A percentile compares a stretch with the other conserved stretches of the same genome.
Evolutionary conservation across 2,888 invertebrate genomes (phyloP).

Genomic region (Drosophila leonis): DNA sequence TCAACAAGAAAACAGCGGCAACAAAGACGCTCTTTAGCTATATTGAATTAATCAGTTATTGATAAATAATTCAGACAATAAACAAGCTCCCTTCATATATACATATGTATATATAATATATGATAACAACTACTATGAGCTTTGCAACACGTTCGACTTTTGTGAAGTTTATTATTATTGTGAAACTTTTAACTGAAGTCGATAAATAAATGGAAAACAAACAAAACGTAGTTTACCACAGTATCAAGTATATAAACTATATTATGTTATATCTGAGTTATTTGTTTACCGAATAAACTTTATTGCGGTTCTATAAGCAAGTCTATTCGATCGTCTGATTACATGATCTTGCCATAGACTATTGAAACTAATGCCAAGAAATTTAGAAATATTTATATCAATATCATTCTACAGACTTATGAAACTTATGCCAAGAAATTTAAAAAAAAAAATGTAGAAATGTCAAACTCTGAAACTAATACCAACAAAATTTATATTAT

Average conservation of each 20-base stretch:
- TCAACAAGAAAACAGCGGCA: conserved; percentile 12
- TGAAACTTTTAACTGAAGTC: not conserved
- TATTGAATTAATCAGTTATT: conserved; percentile 22
- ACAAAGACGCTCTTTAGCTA: conserved; percentile 4
- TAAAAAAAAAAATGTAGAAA: not conserved
- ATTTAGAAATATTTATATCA: not conserved
- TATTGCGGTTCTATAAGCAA: too few species aligned
- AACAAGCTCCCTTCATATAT: not conserved
- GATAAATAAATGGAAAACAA: not conserved
- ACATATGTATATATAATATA: not conserved
- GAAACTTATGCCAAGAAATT: not conserved
- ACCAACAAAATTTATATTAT: not conserved
- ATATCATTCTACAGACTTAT: not conserved
- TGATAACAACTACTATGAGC: conserved; percentile 5
- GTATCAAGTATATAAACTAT: not conserved
- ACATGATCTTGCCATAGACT: not conserved
- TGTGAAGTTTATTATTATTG: conserved; percentile 1
- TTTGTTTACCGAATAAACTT: not conserved
- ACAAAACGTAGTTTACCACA: not conserved
- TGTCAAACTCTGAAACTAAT: not conserved
- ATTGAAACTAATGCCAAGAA: not conserved
- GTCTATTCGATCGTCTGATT: not conserved
- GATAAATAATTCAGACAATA: conserved; percentile 8
- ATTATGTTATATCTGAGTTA: not conserved
- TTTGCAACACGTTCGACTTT: not conserved